phyloP scores from a whole-genome alignment of 2,888 invertebrate species.

The Myopa tessellatipennis region DNA sequence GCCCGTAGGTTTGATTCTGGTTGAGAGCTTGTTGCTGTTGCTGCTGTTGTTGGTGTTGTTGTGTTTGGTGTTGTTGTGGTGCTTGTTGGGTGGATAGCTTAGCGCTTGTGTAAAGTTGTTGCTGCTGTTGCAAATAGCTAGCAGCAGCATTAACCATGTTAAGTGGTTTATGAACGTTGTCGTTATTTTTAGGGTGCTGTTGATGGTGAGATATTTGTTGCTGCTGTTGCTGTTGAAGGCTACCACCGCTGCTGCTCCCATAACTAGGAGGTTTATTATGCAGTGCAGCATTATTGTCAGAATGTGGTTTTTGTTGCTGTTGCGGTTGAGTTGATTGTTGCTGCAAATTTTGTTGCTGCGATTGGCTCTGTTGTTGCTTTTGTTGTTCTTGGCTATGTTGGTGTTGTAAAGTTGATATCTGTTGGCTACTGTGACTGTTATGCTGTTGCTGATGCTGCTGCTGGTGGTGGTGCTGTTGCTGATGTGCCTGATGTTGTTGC shows the following conservation, averaged over 20 bases:
- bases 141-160: slow-evolving; percentile 52
- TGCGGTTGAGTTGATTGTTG: slow-evolving; percentile 43
- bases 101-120: slow-evolving; percentile 42
- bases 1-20: slow-evolving; percentile 54
- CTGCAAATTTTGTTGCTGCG: slow-evolving; percentile 52
- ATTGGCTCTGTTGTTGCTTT: slow-evolving; percentile 47
- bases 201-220: slow-evolving; percentile 45
- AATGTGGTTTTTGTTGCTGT: slow-evolving; percentile 45
- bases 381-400: slow-evolving; percentile 46
- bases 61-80: slow-evolving; percentile 51
- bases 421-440: neutral
- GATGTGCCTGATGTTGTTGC: slow-evolving; percentile 44
- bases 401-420: slow-evolving; percentile 42
- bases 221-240: slow-evolving; percentile 36
- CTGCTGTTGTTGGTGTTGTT: slow-evolving; percentile 51
- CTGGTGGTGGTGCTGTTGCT: slow-evolving; percentile 42
- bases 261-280: slow-evolving; percentile 49
- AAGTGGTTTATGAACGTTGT: slow-evolving; percentile 46
- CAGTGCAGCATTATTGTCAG: slow-evolving; percentile 33
- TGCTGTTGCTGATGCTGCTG: slow-evolving; percentile 45
- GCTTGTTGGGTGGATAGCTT: slow-evolving; percentile 42
- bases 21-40: slow-evolving; percentile 48
- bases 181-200: slow-evolving; percentile 36
- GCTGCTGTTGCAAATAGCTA: slow-evolving; percentile 42
- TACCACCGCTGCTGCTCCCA: slow-evolving; percentile 39